Evolutionary conservation across 2,888 invertebrate genomes (phyloP).

Genomic region (Cremastinae sp.): DNA sequence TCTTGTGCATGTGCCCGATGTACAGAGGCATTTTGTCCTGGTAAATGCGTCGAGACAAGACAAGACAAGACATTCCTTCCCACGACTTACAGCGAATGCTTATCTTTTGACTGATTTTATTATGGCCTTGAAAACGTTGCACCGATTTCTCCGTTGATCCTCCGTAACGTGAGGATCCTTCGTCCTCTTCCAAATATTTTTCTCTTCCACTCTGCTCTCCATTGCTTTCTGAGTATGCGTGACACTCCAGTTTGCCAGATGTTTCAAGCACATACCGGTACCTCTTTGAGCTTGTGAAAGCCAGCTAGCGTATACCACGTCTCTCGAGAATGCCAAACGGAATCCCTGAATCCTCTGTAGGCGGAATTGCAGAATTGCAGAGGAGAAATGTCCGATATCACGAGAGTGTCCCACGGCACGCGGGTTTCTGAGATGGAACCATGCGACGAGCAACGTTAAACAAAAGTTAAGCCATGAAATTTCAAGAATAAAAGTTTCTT

Average conservation of each 20-base stretch:
- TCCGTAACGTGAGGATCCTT: too few species aligned
- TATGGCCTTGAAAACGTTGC: too few species aligned
- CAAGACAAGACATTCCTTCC: conserved; percentile 28
- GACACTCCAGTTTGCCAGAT: conserved; percentile 57
- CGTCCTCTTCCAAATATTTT: conserved; percentile 35
- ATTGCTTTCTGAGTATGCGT: conserved; percentile 52
- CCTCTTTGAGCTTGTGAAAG: conserved; percentile 48
- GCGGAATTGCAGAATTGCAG: conserved; percentile 68
- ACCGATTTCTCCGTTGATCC: too few species aligned
- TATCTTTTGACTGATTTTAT: too few species aligned
- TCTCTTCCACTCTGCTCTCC: neutral
- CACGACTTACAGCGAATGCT: too few species aligned
- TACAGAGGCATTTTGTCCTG: neutral
- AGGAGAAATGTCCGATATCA: conserved; percentile 65
- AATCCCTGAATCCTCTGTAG: conserved; percentile 71
- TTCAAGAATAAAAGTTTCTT: too few species aligned
- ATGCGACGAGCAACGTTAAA: neutral
- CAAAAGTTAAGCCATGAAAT: too few species aligned
- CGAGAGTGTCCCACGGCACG: conserved; percentile 43
- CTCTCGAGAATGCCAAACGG: conserved; percentile 74
- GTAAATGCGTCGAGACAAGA: conserved; percentile 13
- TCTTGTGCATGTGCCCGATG: neutral
- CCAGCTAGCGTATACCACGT: conserved; percentile 59
- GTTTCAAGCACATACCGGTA: conserved; percentile 67
- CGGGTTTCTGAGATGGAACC: conserved; percentile 10